Conservation (phyloP, 2,113 vertebrate genomes). For the Orcinus orca region DNA sequence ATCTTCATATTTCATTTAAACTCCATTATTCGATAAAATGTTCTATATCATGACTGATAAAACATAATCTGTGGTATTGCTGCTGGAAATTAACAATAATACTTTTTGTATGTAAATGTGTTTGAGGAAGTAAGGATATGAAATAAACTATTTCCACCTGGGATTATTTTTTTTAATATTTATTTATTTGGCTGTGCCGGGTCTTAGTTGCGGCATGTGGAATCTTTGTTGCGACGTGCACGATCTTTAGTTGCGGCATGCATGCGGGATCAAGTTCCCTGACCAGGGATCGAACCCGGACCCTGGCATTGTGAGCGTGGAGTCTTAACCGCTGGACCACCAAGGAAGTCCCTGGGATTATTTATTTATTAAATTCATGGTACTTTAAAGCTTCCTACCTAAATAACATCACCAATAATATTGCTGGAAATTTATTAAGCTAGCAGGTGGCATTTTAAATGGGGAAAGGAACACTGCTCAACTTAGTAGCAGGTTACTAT, state of each 20-base stretch:
- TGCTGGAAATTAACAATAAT: neutral
- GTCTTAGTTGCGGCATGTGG: too few relatives aligned
- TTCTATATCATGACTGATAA: neutral
- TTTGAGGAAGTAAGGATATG: neutral
- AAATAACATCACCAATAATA: neutral
- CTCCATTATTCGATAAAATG: neutral
- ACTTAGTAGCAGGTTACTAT: neutral
- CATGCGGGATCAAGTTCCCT: too few relatives aligned
- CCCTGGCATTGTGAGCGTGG: too few relatives aligned
- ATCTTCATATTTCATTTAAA: slow-evolving; percentile 24
- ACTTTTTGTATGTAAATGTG: neutral
- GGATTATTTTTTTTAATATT: neutral
- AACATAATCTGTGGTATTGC: neutral
- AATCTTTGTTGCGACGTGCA: too few relatives aligned
- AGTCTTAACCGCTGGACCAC: too few relatives aligned
- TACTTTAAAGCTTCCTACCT: neutral
- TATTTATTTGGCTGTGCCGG: too few relatives aligned
- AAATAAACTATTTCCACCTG: neutral
- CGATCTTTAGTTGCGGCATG: too few relatives aligned
- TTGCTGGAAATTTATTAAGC: neutral
- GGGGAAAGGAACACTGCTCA: neutral
- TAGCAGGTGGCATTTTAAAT: neutral
- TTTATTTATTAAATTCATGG: neutral
- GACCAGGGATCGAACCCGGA: too few relatives aligned
- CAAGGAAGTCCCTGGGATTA: neutral